Evolutionary conservation across 2,888 invertebrate genomes (phyloP), one percentile per base, ranked within the genome.

Genomic region (Pilophorus perplexus): DNA sequence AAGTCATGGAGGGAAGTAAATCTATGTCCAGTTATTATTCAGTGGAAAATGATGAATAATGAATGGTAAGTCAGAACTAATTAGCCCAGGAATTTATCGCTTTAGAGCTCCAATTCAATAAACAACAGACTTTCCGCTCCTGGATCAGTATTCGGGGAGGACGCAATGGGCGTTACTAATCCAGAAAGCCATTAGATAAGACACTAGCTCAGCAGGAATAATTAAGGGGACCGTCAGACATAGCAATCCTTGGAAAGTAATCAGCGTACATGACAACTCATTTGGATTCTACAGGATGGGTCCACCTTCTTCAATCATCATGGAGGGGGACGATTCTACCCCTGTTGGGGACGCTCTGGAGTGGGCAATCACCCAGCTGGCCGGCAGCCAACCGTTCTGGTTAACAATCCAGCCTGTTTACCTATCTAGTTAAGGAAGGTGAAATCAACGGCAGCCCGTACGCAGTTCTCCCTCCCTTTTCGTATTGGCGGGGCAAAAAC

Each of bases 321-420:
- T 12, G 52, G 52, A 25, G 16, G 16, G 25, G 27, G 52, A 28
- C 52, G 14, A 25, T 46, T 46, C 46, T n/a, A n/a, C n/a, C n/a
- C n/a, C n/a, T n/a, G n/a, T n/a, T n/a, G n/a, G n/a, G n/a, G n/a
- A n/a, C n/a, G n/a, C n/a, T n/a, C 46, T 14, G 27, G 16, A 28
- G 27, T 28, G 52, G 52, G 52, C 52, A 52, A 52, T 52, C 52
- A 52, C 48, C 62, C 62, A 62, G 33, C 62, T 62, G 62, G 62
- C 62, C 12, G 14, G 27, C n/a, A 4, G 62, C 62, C 62, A 62
- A 48, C 8, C 16, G 25, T 48, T 46, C 62, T 62, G 46, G 62
- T 62, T 62, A 62, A 62, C 62, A 62, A 62, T 62, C 44, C 48
- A 44, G 28, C 46, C 62, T 62, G 62, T 62, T 62, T 62, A 62